phyloP scores from a whole-genome alignment of 1,140 invertebrate genomes.

The Lethrus apterus region DNA sequence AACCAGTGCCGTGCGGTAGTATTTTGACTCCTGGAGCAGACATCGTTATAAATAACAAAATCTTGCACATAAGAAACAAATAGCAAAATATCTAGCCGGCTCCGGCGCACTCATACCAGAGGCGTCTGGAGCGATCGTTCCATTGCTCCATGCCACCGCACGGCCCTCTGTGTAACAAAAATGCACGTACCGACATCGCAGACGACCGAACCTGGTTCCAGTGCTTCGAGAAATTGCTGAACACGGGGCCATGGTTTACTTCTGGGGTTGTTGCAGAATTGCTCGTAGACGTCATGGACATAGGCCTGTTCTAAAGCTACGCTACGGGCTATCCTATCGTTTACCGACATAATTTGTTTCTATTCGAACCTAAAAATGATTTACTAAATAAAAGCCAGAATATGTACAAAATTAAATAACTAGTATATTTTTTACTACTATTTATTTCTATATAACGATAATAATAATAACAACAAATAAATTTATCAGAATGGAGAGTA shows the following conservation, averaged over 20 bases:
- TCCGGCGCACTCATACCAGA: no score
- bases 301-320: constrained; percentile 88
- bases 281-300: constrained; percentile 91
- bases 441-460: constrained; percentile 6
- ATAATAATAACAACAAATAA: neutral
- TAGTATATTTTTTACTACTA: neutral
- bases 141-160: no score
- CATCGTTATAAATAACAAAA: no score
- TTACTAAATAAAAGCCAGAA: constrained; percentile 4
- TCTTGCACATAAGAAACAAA: no score
- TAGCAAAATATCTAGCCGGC: no score
- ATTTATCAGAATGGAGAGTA: neutral
- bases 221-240: constrained; percentile 74
- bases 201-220: constrained; percentile 84
- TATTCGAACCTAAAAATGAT: constrained; percentile 16
- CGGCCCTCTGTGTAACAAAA: no score
- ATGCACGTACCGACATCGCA: constrained; percentile 81
- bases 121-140: no score
- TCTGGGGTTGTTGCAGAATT: constrained; percentile 66
- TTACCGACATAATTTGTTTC: constrained; percentile 30
- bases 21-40: no score
- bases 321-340: constrained; percentile 61
- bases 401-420: neutral
- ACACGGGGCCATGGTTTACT: constrained; percentile 76
- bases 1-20: neutral